Evolutionary conservation across 2,888 invertebrate genomes (phyloP), one percentile per base, ranked within the genome.

Genomic region (Perizoma affinitatum): DNA sequence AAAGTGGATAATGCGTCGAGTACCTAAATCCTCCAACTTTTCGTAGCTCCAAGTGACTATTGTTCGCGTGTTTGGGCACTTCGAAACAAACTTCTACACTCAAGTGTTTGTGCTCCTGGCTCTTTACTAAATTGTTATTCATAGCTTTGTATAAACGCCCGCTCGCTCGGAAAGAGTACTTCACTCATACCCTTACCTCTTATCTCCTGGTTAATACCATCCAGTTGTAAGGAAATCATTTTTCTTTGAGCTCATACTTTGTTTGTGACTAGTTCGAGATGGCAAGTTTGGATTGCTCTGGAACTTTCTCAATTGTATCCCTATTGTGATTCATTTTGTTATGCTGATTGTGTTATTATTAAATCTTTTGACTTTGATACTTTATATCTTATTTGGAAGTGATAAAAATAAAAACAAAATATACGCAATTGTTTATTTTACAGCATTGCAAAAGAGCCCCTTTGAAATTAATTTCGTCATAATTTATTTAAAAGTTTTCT

Each of bases 71-170:
- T 90, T 88, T 84, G 84, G 90, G 89, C 81, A 86, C 91, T 90
- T 87, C 80, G 83, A 80, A 88, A 90, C 88, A 90, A 91, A 91
- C 84, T 91, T 90, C 84, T 74, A 79, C 81, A 80, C 82, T 87
- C 86, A 85, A 91, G 88, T 90, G 87, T 88, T 88, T 88, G 88
- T 82, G 85, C 86, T 87, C 82, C 81, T 83, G 86, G 85, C 88
- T 89, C 89, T 87, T 87, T 84, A 83, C 85, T 87, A 88, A 88
- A 91, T 91, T 91, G 89, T 91, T 91, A 90, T 91, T 91, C 91
- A 90, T 90, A 88, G 90, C 89, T 88, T 87, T 85, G 84, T 88
- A 86, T 87, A 88, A 88, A 84, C 87, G 86, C 76, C 61, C 78
- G 78, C 78, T 77, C 79, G 78, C 79, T 83, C 74, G 72, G 80